These are phyloP conservation scores for Orgyia antiqua DNA, from an alignment of 2,888 invertebrate genomes.

Conservation along the genomic window DNA sequence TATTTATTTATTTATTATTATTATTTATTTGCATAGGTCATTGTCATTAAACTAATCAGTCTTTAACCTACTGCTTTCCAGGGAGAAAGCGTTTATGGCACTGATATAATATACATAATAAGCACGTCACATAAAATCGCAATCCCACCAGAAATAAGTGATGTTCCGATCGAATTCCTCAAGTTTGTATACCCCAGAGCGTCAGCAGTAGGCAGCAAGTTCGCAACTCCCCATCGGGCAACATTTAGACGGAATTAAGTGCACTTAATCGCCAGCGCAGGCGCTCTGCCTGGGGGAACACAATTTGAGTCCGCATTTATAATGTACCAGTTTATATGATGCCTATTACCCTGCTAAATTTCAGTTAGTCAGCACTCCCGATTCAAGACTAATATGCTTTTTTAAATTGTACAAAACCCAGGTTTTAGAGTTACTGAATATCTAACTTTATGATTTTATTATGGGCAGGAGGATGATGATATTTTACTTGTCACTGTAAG, in stretches of 20 bases:
- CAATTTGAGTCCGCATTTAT: conserved; percentile 54
- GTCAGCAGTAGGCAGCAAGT: conserved; percentile 33
- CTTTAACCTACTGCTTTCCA: too few species aligned
- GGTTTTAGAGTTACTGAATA: too few species aligned
- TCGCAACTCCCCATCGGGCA: conserved; percentile 50
- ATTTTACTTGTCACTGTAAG: too few species aligned
- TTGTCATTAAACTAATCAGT: too few species aligned
- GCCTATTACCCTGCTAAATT: conserved; percentile 37
- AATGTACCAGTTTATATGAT: conserved; percentile 46
- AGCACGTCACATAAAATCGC: background rate
- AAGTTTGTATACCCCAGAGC: conserved; percentile 17
- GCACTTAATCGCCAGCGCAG: conserved; percentile 65
- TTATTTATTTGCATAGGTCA: too few species aligned
- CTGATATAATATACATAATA: conserved; percentile 1
- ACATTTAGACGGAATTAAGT: conserved; percentile 70
- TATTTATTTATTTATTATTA: too few species aligned
- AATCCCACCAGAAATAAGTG: conserved; percentile 8
- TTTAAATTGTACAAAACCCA: too few species aligned
- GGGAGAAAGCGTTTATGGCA: too few species aligned
- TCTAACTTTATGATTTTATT: too few species aligned
- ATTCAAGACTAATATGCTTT: too few species aligned
- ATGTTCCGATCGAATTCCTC: conserved; percentile 21
- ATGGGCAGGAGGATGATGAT: too few species aligned
- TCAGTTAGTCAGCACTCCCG: conserved; percentile 35
- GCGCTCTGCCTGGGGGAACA: conserved; percentile 52